Conservation (phyloP, 2,888 invertebrate species). For the Erebia palarica region DNA sequence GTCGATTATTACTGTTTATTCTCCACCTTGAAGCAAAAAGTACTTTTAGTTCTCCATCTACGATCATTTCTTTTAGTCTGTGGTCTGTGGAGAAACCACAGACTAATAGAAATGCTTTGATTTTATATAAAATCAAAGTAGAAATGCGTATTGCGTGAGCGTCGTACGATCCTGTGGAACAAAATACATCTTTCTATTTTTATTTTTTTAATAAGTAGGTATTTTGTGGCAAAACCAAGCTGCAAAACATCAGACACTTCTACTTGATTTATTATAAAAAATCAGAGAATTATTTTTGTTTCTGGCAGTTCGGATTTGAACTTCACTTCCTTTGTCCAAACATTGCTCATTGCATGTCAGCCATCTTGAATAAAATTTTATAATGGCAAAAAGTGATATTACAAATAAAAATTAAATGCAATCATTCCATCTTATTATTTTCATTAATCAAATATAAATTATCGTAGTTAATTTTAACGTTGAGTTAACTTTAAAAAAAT, state of each 20-base stretch:
- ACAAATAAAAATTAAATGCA: slow-evolving; percentile 67
- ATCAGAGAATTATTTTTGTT: slow-evolving; percentile 46
- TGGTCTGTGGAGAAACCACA: too few species aligned
- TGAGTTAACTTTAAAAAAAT: slow-evolving; percentile 29
- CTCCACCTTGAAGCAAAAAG: too few species aligned
- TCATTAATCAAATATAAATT: slow-evolving; percentile 36
- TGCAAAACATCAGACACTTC: neutral
- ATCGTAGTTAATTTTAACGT: slow-evolving; percentile 34
- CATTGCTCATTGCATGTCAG: slow-evolving; percentile 50
- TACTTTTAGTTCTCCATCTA: too few species aligned
- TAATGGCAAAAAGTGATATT: slow-evolving; percentile 66
- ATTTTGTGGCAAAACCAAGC: too few species aligned
- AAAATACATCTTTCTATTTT: too few species aligned
- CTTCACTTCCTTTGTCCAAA: slow-evolving; percentile 41
- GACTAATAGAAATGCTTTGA: too few species aligned
- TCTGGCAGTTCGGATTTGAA: slow-evolving; percentile 53
- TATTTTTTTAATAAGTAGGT: too few species aligned
- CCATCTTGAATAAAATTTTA: slow-evolving; percentile 75
- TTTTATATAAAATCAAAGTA: too few species aligned
- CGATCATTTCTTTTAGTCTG: too few species aligned
- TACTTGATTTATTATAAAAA: neutral
- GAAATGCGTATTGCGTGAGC: too few species aligned
- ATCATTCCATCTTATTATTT: slow-evolving; percentile 30
- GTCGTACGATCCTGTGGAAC: too few species aligned
- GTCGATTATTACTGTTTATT: too few species aligned